Conservation (phyloP, 1,140 invertebrate species). For the Eumeta japonica region DNA sequence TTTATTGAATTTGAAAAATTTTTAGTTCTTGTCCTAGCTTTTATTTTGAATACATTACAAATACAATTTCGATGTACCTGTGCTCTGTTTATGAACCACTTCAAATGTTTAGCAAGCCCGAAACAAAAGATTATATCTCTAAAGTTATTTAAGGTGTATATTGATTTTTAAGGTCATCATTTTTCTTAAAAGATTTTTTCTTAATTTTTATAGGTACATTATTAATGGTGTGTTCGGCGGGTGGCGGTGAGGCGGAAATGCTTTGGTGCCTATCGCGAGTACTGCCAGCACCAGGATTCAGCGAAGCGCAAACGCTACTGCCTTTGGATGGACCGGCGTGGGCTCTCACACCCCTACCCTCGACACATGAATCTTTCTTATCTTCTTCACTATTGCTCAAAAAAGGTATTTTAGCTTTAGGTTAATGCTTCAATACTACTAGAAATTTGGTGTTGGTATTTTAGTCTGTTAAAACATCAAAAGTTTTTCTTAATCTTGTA, state of each 20-base stretch:
- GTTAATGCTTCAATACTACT: no score
- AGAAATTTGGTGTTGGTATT: no score
- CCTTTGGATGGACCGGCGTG: conserved; percentile 81
- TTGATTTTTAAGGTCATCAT: not conserved
- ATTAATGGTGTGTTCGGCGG: conserved; percentile 69
- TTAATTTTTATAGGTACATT: conserved; percentile 60
- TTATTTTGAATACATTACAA: no score
- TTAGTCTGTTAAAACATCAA: no score
- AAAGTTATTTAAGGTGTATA: no score
- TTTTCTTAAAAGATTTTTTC: conserved; percentile 5
- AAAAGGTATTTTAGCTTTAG: conserved; percentile 38
- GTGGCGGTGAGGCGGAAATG: conserved; percentile 63
- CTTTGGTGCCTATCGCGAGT: conserved; percentile 72
- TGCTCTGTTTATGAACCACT: no score
- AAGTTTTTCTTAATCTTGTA: not conserved
- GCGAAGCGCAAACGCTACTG: conserved; percentile 75
- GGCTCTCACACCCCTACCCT: conserved; percentile 62
- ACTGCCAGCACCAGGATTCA: conserved; percentile 57
- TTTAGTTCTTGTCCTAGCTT: no score
- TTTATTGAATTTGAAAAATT: no score
- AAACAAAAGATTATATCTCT: no score
- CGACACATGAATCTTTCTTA: conserved; percentile 21
- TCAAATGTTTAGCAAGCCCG: no score
- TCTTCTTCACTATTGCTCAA: conserved; percentile 33
- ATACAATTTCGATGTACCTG: no score